Evolutionary conservation across 2,888 invertebrate genomes (phyloP).

Genomic region (Pollenia griseotomentosa): DNA sequence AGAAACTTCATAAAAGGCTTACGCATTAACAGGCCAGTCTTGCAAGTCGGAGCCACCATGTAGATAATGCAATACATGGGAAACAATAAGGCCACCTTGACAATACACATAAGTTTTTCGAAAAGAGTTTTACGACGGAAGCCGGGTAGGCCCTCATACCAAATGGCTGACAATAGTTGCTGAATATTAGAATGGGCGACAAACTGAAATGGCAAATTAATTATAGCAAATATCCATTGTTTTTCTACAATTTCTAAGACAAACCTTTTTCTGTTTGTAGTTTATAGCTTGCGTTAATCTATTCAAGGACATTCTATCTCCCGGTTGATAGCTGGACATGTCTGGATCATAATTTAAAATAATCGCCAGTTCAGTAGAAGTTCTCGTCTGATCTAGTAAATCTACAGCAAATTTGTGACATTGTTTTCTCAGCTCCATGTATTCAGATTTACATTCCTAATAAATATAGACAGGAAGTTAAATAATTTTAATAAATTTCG

Average conservation of each 20-base stretch:
- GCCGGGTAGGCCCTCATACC: conserved; percentile 98
- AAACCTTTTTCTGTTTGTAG: conserved; percentile 97
- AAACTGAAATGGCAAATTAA: conserved; percentile 86
- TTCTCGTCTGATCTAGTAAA: conserved; percentile 94
- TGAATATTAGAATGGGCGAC: conserved; percentile 98
- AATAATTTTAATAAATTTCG: neutral
- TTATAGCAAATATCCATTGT: neutral
- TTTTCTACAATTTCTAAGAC: neutral
- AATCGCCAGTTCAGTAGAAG: conserved; percentile 96
- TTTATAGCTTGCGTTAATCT: conserved; percentile 95
- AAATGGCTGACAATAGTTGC: conserved; percentile 94
- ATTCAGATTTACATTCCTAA: conserved; percentile 95
- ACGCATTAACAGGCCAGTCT: conserved; percentile 92
- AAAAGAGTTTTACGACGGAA: conserved; percentile 92
- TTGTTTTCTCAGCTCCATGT: conserved; percentile 92
- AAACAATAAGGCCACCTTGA: conserved; percentile 92
- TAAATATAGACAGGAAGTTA: conserved; percentile 53
- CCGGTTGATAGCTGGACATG: conserved; percentile 89
- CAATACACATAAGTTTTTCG: conserved; percentile 90
- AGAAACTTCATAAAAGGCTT: conserved; percentile 99
- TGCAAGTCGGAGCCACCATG: conserved; percentile 92
- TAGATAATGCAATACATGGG: conserved; percentile 94
- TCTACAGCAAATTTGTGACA: conserved; percentile 96
- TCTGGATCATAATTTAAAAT: conserved; percentile 96
- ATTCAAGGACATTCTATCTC: conserved; percentile 93